Evolutionary conservation across 2,113 vertebrate species (phyloP).

Genomic region (Rhinolophus sinicus): DNA sequence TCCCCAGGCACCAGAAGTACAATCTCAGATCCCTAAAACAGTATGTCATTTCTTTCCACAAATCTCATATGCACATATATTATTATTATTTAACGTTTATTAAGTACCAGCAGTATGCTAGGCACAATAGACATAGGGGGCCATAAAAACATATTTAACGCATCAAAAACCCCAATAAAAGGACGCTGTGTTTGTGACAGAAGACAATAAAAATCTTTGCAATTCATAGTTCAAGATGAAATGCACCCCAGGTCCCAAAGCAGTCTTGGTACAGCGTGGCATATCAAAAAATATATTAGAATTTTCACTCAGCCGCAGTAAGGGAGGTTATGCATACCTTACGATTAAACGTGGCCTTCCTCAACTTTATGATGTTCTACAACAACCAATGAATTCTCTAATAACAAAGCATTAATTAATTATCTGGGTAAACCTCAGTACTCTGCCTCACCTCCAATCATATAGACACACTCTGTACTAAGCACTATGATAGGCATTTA

Average conservation of each 20-base stretch:
- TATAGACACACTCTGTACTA: not conserved
- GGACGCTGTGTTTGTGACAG: slow-evolving; percentile 68
- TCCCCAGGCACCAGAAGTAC: slow-evolving; percentile 56
- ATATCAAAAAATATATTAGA: slow-evolving; percentile 73
- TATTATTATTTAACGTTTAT: slow-evolving; percentile 82
- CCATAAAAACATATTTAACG: slow-evolving; percentile 73
- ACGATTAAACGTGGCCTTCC: slow-evolving; percentile 69
- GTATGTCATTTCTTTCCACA: slow-evolving; percentile 68
- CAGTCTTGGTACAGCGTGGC: slow-evolving; percentile 53
- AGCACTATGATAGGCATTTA: not conserved
- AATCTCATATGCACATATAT: slow-evolving; percentile 79
- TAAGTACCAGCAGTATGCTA: slow-evolving; percentile 75
- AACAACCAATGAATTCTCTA: slow-evolving; percentile 66
- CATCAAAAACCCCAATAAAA: slow-evolving; percentile 70
- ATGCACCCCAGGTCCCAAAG: slow-evolving; percentile 74
- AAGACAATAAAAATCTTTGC: slow-evolving; percentile 74
- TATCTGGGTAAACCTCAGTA: slow-evolving; percentile 35
- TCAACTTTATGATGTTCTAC: slow-evolving; percentile 68
- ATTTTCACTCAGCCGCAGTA: slow-evolving; percentile 12
- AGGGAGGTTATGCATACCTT: slow-evolving; percentile 48
- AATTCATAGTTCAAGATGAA: slow-evolving; percentile 76
- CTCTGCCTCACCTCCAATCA: not conserved
- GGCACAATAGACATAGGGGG: slow-evolving; percentile 47
- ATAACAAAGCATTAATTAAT: not conserved
- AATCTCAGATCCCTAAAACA: slow-evolving; percentile 68